These are phyloP conservation scores for Pelecanoides urinatrix DNA, from an alignment of 2,113 vertebrate genomes.

Conservation along the genomic window DNA sequence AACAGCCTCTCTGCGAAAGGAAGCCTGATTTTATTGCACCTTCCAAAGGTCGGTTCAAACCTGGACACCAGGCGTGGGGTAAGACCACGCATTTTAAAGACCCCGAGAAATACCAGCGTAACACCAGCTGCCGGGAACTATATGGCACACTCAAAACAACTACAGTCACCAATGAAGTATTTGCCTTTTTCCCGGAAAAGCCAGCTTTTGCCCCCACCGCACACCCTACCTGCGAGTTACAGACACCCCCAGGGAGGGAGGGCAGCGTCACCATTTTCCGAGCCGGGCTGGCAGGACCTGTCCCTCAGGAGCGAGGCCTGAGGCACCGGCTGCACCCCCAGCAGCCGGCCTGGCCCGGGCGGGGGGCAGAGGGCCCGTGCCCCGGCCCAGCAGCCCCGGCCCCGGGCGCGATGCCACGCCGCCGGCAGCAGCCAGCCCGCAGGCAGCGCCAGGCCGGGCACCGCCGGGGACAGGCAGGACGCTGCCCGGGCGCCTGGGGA, in stretches of 20 bases:
- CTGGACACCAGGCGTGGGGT: rapidly evolving
- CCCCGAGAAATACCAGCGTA: too few relatives aligned
- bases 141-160: background rate
- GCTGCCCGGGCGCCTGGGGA: background rate
- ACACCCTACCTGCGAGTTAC: rapidly evolving
- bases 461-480: background rate
- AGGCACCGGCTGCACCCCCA: background rate
- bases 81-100: rapidly evolving
- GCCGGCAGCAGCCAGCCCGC: background rate
- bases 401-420: background rate
- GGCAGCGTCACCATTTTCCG: background rate
- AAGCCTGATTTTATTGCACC: rapidly evolving
- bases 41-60: too few relatives aligned
- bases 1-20: too few relatives aligned
- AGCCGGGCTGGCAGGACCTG: background rate
- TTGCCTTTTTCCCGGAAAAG: too few relatives aligned
- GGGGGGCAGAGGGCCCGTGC: background rate
- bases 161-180: background rate
- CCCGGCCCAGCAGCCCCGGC: too few relatives aligned
- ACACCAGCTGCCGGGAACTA: background rate
- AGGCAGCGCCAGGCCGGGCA: background rate
- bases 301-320: background rate
- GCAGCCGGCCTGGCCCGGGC: background rate
- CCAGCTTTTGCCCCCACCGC: too few relatives aligned
- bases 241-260: background rate